Percentiles rank a stretch among this genome's conserved stretches.
Evolutionary conservation across 2,113 vertebrate genomes (phyloP).

Genomic region (Acrocephalus kingi): DNA sequence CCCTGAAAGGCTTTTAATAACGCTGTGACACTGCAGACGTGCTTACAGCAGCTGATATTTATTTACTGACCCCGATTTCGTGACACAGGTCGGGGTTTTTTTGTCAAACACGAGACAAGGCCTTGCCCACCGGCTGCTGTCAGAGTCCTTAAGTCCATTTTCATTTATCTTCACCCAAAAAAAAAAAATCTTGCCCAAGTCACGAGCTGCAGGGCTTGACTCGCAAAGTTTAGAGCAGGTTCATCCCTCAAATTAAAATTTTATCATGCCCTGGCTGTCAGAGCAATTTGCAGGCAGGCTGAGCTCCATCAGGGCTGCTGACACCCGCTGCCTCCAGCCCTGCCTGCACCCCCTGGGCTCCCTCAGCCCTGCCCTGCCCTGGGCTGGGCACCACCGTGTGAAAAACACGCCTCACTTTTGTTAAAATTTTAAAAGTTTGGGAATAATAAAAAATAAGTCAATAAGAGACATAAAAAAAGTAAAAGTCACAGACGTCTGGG

Average conservation of each 20-base stretch:
- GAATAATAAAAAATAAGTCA: too few relatives aligned
- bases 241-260: conserved; percentile 42
- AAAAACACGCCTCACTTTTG: too few relatives aligned
- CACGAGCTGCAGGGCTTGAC: not conserved
- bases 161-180: not conserved
- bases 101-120: not conserved
- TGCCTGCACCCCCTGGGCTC: accelerated
- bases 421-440: too few relatives aligned
- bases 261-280: not conserved
- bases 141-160: not conserved
- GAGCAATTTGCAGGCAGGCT: not conserved
- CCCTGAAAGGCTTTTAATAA: conserved; percentile 20
- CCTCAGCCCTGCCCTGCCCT: not conserved
- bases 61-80: not conserved
- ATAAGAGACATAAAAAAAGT: too few relatives aligned
- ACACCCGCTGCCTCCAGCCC: not conserved
- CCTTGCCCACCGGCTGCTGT: not conserved
- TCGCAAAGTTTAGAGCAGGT: not conserved
- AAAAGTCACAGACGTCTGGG: too few relatives aligned
- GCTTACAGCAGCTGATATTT: not conserved
- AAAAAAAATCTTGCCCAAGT: not conserved
- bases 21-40: not conserved
- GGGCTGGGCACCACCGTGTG: not conserved
- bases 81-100: not conserved
- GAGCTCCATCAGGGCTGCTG: not conserved